Conservation (phyloP, 2,113 vertebrate species). For the Laticauda colubrina region DNA sequence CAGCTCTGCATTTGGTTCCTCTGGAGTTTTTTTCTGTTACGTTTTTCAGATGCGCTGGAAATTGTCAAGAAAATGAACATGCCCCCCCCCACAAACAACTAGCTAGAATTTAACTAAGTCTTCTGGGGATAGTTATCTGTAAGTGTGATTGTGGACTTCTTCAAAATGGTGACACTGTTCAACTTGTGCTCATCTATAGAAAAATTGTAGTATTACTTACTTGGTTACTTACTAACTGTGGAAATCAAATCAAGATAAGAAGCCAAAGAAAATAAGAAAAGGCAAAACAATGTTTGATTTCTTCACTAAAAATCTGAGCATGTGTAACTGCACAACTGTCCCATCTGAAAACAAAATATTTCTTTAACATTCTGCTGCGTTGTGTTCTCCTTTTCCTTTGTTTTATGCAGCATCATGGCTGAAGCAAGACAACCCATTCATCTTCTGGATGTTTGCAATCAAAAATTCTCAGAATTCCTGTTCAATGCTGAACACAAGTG, state of each 20-base stretch:
- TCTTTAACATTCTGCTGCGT: neutral
- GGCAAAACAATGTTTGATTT: neutral
- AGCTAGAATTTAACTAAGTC: neutral
- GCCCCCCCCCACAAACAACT: neutral
- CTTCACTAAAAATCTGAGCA: neutral
- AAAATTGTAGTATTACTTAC: neutral
- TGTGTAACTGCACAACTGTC: neutral
- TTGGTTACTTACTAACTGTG: neutral
- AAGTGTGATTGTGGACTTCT: neutral
- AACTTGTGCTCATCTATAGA: too few relatives aligned
- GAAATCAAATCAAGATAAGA: neutral
- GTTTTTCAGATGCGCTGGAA: neutral
- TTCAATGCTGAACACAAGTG: conserved; percentile 73
- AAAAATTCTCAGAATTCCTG: conserved; percentile 76
- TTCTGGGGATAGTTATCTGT: neutral
- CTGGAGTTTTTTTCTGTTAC: too few relatives aligned
- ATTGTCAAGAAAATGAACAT: neutral
- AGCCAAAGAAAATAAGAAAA: neutral
- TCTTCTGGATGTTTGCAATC: conserved; percentile 78
- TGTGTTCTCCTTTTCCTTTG: too few relatives aligned
- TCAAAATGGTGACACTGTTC: neutral
- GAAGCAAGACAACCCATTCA: conserved; percentile 52
- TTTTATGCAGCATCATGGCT: conserved; percentile 57
- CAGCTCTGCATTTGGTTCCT: neutral
- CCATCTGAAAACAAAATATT: neutral